Percentiles rank a stretch among this genome's conserved stretches.
These are phyloP conservation scores for Plagodis dolabraria DNA, from an alignment of 2,888 invertebrate genomes.

Conservation along the genomic window DNA sequence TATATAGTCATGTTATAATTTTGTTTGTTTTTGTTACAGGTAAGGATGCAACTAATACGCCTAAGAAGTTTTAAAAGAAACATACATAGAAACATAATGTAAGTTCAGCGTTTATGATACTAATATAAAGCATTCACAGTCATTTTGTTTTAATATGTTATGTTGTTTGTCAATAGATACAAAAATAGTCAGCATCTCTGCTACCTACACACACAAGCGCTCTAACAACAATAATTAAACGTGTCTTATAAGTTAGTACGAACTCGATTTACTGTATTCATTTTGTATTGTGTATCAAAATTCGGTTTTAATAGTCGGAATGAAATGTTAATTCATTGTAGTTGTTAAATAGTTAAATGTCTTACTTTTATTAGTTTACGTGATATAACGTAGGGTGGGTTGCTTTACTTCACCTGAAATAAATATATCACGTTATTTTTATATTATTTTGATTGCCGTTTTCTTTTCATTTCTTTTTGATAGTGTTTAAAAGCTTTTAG, in stretches of 20 bases:
- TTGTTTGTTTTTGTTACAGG: no score
- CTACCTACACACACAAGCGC: no score
- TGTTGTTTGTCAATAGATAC: no score
- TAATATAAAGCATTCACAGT: no score
- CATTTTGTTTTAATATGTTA: no score
- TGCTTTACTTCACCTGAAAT: constrained; percentile 23
- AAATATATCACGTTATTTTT: not conserved
- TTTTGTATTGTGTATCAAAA: constrained; percentile 17
- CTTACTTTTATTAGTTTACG: constrained; percentile 28
- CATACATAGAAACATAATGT: no score
- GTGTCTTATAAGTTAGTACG: not conserved
- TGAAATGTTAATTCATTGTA: constrained; percentile 44
- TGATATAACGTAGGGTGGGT: constrained; percentile 12
- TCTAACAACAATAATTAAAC: no score
- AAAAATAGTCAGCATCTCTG: no score
- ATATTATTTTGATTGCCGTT: not conserved
- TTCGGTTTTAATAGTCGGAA: constrained; percentile 38
- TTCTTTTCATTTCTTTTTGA: not conserved
- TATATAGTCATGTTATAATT: no score
- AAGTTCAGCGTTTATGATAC: no score
- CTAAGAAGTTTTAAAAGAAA: no score
- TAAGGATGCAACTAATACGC: no score
- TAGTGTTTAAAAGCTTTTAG: constrained; percentile 5
- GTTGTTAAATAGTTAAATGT: constrained; percentile 27
- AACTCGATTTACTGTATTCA: constrained; percentile 14